Evolutionary conservation across 2,113 vertebrate species (phyloP), one percentile per base, ranked within the genome.

Genomic region (Apodemus sylvaticus): DNA sequence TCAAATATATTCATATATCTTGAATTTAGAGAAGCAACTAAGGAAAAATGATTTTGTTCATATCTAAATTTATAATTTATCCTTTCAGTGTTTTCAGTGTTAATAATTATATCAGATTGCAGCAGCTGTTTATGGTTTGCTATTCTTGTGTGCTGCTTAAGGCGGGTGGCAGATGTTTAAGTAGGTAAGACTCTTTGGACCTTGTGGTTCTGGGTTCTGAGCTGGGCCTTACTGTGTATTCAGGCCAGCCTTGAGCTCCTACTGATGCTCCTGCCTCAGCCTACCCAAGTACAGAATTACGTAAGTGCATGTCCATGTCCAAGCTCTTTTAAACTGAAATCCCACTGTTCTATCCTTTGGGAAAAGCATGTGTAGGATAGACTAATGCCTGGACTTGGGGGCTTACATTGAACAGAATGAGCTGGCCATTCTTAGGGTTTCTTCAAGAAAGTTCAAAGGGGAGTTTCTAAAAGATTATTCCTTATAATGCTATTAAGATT

Each of bases 11-110:
- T 48, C 14, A 92, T 68, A 89, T 88, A 86, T 73, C 55, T 48
- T 96, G 83, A 94, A 94, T 89, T 94, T 97, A 92, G 77, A 91
- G n/a, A 92, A 82, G 24, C 64, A 92, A 17, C 34, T 77, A 60
- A 83, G 60, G 31, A 79, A n/a, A 97, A 94, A 81, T 96, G 17
- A 19, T 90, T 96, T 85, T 92, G 45, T 48, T 55, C 92, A 22
- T 24, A 93, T 79, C 16, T 91, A 42, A 96, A 96, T 91, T 95
- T 16, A 68, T 66, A 81, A 77, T 95, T 64, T 81, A 86, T 85
- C 58, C 48, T 87, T 55, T 96, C 42, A n/a, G 7, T 79, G 1
- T 96, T 91, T 68, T 88, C 9, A 91, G 0, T 93, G 24, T 95
- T 90, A 86, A n/a, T 83, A 96, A 90, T 95, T 96, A 53, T 87